These are phyloP conservation scores for Netelia melanura DNA, from an alignment of 2,888 invertebrate species.

Conservation along the genomic window DNA sequence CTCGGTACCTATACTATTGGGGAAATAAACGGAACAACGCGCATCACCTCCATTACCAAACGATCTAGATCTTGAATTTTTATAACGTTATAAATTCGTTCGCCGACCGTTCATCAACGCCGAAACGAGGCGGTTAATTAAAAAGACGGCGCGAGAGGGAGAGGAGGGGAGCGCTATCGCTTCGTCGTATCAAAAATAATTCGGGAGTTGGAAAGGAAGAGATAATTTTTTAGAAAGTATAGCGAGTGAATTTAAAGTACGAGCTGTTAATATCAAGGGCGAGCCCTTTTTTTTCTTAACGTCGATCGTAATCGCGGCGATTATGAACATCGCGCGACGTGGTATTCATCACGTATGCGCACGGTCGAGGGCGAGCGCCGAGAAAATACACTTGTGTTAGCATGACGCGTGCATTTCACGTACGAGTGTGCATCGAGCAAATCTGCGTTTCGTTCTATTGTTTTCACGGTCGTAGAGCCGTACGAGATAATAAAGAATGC, in stretches of 20 bases:
- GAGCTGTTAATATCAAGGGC: background rate
- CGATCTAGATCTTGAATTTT: background rate
- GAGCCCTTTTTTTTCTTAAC: background rate
- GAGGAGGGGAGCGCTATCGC: background rate
- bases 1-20: constrained; percentile 5
- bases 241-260: background rate
- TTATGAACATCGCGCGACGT: constrained; percentile 3
- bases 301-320: background rate
- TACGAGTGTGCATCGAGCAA: constrained; percentile 1
- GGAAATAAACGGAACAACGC: constrained; percentile 17
- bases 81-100: background rate
- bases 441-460: constrained; percentile 23
- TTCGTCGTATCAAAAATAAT: background rate
- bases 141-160: background rate
- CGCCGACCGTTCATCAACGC: background rate
- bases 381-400: constrained; percentile 3
- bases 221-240: background rate
- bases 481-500: constrained; percentile 24
- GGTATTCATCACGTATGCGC: background rate
- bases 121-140: background rate
- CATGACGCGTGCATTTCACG: background rate
- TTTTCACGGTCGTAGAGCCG: constrained; percentile 27
- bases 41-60: background rate
- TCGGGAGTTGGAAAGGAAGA: background rate
- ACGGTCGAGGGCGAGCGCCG: background rate